Evolutionary conservation across 1,140 invertebrate species (phyloP).

Genomic region (Bombus polaris): DNA sequence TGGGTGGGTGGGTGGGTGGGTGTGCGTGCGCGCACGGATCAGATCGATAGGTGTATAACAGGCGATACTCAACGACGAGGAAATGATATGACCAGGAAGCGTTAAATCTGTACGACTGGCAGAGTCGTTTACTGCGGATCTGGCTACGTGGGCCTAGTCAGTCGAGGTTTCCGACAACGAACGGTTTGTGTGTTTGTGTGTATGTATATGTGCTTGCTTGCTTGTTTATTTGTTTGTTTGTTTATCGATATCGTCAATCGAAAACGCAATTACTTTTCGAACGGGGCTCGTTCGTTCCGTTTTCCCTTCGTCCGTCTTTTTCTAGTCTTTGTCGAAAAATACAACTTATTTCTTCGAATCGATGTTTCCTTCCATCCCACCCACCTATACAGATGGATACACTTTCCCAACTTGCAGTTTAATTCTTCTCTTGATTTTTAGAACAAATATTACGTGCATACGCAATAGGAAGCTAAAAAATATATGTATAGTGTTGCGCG

Average conservation of each 20-base stretch:
- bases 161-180: neutral
- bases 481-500: slow-evolving; percentile 40
- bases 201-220: too few species aligned
- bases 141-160: neutral
- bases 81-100: slow-evolving; percentile 17
- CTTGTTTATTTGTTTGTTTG: too few species aligned
- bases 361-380: neutral
- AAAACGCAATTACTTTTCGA: neutral
- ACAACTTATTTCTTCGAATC: neutral
- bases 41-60: neutral
- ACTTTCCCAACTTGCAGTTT: neutral
- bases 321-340: neutral
- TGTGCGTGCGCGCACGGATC: neutral
- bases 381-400: neutral
- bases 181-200: neutral
- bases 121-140: neutral
- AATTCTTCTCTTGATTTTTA: neutral
- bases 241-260: neutral
- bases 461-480: slow-evolving; percentile 49
- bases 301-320: neutral
- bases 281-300: neutral
- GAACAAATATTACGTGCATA: slow-evolving; percentile 26
- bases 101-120: neutral
- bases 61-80: slow-evolving; percentile 13
- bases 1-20: neutral